Evolutionary conservation across 2,888 invertebrate species (phyloP), one percentile per base, ranked within the genome.

Genomic region (Reticulitermes lucifugus): DNA sequence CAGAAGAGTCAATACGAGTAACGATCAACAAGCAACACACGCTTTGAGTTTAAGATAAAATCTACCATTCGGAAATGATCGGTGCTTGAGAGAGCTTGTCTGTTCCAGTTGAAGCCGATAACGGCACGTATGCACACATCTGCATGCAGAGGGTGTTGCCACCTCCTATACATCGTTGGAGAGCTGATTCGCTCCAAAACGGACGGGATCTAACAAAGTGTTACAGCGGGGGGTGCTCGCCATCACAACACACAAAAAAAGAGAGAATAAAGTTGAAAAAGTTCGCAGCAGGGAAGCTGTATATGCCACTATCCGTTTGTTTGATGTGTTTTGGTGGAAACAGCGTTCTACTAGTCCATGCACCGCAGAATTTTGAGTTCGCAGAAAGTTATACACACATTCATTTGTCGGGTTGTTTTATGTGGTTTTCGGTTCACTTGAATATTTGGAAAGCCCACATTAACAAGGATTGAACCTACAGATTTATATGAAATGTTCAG

Each of bases 351-450:
- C 22, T 77, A n/a, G 77, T 46, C 12, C 77, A 77, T 77, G 77
- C 22, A 77, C 77, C 77, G 77, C 77, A 77, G 77, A 77, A 77
- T 77, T 77, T 77, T 77, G 77, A 77, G 77, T 77, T 77, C 77
- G 77, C 77, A 77, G 77, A 77, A 77, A 77, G 77, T 77, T 77
- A 77, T 77, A 77, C 77, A 77, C 77, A 77, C 77, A 77, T 77
- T 77, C 25, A 77, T 77, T 77, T 77, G 77, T 77, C 22, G 77
- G 77, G 77, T 51, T 77, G 77, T 77, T 77, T 77, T 77, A 77
- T 77, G 77, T 77, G 77, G 77, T 77, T 77, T 77, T 77, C 77
- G 43, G 77, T 77, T 77, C 43, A 77, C 77, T 77, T 77, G 77
- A 43, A 77, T 77, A 41, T 77, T 43, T 77, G 46, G 77, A 77